These are phyloP conservation scores for Sorex araneus DNA, from an alignment of 2,113 vertebrate genomes.

Conservation along the genomic window DNA sequence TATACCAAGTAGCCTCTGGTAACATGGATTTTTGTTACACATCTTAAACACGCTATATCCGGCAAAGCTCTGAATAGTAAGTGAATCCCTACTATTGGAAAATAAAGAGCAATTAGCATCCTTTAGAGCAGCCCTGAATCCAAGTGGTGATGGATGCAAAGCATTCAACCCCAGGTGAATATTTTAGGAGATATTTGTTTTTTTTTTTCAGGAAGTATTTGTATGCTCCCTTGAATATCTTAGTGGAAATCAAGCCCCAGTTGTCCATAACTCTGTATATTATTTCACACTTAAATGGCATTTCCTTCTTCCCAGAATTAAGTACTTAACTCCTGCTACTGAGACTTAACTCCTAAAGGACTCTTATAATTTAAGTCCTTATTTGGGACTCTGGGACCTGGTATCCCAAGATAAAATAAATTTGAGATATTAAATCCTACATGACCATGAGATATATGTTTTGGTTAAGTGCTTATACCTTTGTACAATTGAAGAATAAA, in stretches of 20 bases:
- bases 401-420: neutral
- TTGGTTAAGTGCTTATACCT: neutral
- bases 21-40: neutral
- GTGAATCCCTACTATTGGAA: neutral
- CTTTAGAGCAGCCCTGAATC: neutral
- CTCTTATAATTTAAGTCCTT: rapidly evolving
- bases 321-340: neutral
- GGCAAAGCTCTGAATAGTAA: neutral
- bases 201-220: neutral
- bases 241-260: rapidly evolving
- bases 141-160: neutral
- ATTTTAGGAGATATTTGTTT: no score
- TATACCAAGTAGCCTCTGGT: neutral
- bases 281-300: rapidly evolving
- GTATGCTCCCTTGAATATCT: neutral
- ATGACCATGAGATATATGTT: neutral
- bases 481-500: neutral
- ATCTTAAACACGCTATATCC: neutral
- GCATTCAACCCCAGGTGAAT: neutral
- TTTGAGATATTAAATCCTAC: neutral
- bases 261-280: neutral
- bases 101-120: neutral
- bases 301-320: neutral
- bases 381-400: neutral
- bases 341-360: neutral